phyloP scores from a whole-genome alignment of 1,140 invertebrate species.

The Cryptotermes secundus region DNA sequence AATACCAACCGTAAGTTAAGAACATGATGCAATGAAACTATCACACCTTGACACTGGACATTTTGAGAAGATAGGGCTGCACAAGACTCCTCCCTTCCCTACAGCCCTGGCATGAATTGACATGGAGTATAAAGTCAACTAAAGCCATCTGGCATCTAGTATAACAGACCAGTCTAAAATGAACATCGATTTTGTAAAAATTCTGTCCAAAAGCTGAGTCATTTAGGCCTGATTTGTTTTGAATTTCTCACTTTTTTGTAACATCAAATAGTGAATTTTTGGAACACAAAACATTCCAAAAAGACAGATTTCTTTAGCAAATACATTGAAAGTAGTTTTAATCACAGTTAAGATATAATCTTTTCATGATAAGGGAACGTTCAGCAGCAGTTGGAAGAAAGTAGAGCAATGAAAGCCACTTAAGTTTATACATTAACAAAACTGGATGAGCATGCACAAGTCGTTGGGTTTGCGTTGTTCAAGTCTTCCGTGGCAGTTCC shows the following conservation, averaged over 20 bases:
- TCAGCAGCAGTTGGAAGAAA: constrained; percentile 31
- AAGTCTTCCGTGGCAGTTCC: constrained; percentile 1
- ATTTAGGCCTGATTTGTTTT: constrained; percentile 34
- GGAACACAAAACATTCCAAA: constrained; percentile 29
- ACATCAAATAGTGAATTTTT: constrained; percentile 30
- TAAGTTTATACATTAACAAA: constrained; percentile 31
- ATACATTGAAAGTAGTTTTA: constrained; percentile 34
- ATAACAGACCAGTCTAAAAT: constrained; percentile 32
- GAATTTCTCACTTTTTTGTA: constrained; percentile 30
- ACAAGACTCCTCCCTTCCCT: background rate
- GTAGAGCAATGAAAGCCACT: constrained; percentile 30
- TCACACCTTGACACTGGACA: constrained; percentile 28
- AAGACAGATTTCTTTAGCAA: constrained; percentile 32
- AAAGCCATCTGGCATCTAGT: constrained; percentile 32
- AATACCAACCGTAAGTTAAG: constrained; percentile 30
- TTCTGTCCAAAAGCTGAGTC: constrained; percentile 29
- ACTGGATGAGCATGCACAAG: constrained; percentile 27
- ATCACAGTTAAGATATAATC: constrained; percentile 34
- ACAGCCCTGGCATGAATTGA: constrained; percentile 35
- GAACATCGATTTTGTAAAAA: constrained; percentile 30
- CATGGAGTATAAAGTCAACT: constrained; percentile 34
- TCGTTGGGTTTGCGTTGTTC: constrained; percentile 30
- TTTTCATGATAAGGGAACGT: constrained; percentile 26
- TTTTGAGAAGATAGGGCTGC: constrained; percentile 20
- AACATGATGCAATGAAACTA: constrained; percentile 31